Conservation (phyloP, 92 coral and sea anemone genomes). For the Galaxea fascicularis region DNA sequence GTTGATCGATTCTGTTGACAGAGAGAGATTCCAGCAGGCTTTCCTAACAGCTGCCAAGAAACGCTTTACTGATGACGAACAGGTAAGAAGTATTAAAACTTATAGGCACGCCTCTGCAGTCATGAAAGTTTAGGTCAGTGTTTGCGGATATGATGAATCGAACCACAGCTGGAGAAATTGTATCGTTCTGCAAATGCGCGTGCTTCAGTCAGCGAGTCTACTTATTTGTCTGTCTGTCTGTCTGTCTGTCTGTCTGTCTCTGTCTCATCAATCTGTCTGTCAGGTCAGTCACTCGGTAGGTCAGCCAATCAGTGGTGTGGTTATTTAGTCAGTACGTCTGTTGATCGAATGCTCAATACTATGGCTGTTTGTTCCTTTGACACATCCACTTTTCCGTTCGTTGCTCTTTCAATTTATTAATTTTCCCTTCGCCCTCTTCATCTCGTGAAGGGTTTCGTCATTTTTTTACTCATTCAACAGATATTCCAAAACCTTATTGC, state of each 20-base stretch:
- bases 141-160: not conserved
- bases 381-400: not conserved
- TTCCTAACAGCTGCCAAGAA: conserved; percentile 94
- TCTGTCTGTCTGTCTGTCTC: not conserved
- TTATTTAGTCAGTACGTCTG: not conserved
- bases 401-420: not conserved
- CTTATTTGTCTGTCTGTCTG: not conserved
- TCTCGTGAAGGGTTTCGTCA: not conserved
- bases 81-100: conserved; percentile 50
- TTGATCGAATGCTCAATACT: not conserved
- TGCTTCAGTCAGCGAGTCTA: not conserved
- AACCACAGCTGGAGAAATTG: not conserved
- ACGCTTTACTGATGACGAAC: conserved; percentile 85
- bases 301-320: not conserved
- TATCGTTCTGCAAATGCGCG: not conserved
- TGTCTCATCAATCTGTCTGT: not conserved
- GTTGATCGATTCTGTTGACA: conserved; percentile 94
- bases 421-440: not conserved
- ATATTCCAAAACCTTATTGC: not conserved
- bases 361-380: not conserved
- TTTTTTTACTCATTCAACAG: not conserved
- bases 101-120: not conserved
- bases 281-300: not conserved
- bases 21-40: conserved; percentile 94
- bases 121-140: not conserved